Base-by-base conservation (phyloP, 2,113 vertebrate species). In the Gracilinanus agilis region DNA sequence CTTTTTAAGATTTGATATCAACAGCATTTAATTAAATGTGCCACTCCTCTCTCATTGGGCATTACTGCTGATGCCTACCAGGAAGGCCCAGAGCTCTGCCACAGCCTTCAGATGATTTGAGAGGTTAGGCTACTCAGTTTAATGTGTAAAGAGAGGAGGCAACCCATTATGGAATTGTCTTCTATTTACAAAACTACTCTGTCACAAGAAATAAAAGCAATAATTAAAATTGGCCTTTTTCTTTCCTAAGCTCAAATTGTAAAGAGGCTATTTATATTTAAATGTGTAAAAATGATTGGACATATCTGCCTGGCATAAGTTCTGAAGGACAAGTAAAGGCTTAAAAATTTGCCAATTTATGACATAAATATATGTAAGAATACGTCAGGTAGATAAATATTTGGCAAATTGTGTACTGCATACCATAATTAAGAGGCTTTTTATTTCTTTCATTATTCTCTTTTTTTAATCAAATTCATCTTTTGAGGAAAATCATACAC, bases 1-100 rank as follows among this genome's bases (percentile, higher is more conserved):
- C 96, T 97, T 97, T 94, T 93, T 58, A 98, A 96, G 97, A 94
- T 95, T 97, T 98, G 94, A 27, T 98, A 92, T 98, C 95, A 98
- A 94, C 96, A 95, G 75, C 40, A 1, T 98, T 97, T 98, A 97
- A 95, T 98, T 97, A 97, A 98, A 97, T 54, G 96, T 96, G 67
- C 44, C 55, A 88, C 89, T 90, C 23, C 93, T 97, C 97, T 93
- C 67, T 83, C n/a, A 23, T 54, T 90, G 93, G 44, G 24, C 91
- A 25, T 88, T 9, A 44, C 44, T 23, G 91, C 56, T 91, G 24
- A 44, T 96, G 92, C 97, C 95, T 96, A 93, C 93, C 91, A 53
- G 97, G 93, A 11, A 97, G 25, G 61, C 44, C 97, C 53, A 92
- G 92, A 97, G 55, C 95, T 98, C 54, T 94, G 54, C 83, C 97